phyloP scores from a whole-genome alignment of 2,797 vertebrate genomes.

The Potorous gilbertii region DNA sequence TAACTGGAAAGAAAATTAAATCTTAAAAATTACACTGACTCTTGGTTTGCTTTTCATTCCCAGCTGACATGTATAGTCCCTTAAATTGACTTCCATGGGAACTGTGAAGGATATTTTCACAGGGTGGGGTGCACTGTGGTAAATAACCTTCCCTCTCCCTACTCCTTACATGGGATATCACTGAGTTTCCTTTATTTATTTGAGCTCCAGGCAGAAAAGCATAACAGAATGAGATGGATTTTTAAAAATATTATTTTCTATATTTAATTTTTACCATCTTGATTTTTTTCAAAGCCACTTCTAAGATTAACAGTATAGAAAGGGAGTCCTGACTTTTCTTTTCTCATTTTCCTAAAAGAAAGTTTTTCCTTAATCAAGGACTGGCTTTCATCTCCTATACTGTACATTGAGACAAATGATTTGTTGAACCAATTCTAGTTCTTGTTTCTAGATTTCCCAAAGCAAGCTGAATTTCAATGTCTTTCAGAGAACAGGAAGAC shows the following conservation, averaged over 20 bases:
- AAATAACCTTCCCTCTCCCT: background rate
- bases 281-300: conserved; percentile 34
- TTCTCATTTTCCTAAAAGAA: conserved; percentile 34
- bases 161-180: background rate
- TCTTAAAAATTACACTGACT: conserved; percentile 31
- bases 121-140: background rate
- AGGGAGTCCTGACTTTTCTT: background rate
- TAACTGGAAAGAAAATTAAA: conserved; percentile 54
- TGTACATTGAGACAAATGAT: background rate
- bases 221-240: background rate
- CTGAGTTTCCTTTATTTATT: conserved; percentile 30
- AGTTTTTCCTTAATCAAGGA: conserved; percentile 7
- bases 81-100: background rate
- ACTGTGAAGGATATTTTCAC: conserved; percentile 9
- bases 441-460: conserved; percentile 15
- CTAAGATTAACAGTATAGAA: background rate
- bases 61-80: background rate
- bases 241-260: conserved; percentile 17
- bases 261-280: conserved; percentile 11
- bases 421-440: background rate
- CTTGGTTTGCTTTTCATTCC: background rate
- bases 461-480: conserved; percentile 22
- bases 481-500: conserved; percentile 10
- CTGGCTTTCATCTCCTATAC: background rate
- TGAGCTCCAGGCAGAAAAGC: background rate